These are phyloP conservation scores for Phaenicophaeus curvirostris DNA, from an alignment of 2,797 vertebrate genomes.

Conservation along the genomic window DNA sequence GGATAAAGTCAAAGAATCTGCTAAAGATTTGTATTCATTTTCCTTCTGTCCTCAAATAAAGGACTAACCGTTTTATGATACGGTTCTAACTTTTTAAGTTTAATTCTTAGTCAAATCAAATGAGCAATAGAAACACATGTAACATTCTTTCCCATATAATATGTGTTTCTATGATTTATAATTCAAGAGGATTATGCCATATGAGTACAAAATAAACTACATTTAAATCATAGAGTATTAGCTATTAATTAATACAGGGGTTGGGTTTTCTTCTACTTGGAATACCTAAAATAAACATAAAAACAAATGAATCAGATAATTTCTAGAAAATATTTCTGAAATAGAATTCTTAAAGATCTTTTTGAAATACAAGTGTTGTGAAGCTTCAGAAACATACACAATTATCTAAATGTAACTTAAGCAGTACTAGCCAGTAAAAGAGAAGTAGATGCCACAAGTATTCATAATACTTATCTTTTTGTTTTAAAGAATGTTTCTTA, in stretches of 20 bases:
- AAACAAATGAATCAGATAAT: not conserved
- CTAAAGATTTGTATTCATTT: not conserved
- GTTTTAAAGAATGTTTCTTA: conserved; percentile 32
- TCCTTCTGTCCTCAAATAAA: not conserved
- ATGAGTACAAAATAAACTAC: not conserved
- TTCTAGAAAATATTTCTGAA: not conserved
- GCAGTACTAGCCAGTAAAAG: not conserved
- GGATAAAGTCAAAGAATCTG: not conserved
- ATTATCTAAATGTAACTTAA: not conserved
- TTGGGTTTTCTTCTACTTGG: not conserved
- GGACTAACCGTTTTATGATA: not conserved
- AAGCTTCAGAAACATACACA: not conserved
- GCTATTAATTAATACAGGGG: not conserved
- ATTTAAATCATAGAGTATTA: not conserved
- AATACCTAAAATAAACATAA: not conserved
- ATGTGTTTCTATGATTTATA: not conserved
- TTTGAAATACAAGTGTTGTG: not conserved
- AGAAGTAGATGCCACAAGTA: not conserved
- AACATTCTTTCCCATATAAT: not conserved
- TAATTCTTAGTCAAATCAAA: not conserved
- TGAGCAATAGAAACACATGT: not conserved
- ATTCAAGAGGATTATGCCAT: not conserved
- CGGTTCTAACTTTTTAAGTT: not conserved
- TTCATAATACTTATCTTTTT: conserved; percentile 25
- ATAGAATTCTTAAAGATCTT: not conserved